Evolutionary conservation across 2,888 invertebrate species (phyloP).

Genomic region (Drosophila yooni): DNA sequence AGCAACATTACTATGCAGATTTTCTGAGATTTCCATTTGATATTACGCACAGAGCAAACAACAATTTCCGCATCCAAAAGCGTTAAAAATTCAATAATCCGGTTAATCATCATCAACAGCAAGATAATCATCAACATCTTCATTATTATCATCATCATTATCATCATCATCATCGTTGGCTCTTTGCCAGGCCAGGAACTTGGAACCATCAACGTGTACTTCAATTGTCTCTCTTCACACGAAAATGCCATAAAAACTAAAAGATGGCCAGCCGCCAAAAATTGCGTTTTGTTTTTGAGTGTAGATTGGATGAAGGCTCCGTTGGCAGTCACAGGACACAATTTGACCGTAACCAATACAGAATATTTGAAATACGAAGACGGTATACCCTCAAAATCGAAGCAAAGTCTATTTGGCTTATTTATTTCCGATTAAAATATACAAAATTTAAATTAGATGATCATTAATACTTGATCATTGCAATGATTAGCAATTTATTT

Average conservation of each 20-base stretch:
- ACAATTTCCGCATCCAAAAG: conserved; percentile 43
- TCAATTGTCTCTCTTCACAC: conserved; percentile 4
- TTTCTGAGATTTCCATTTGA: conserved; percentile 63
- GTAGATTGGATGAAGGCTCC: conserved; percentile 12
- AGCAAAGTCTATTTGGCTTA: not conserved
- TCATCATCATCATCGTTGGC: conserved; percentile 1
- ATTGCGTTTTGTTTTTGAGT: conserved; percentile 23
- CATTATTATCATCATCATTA: conserved; percentile 9
- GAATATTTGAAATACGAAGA: not conserved
- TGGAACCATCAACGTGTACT: conserved; percentile 5
- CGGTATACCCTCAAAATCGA: conserved; percentile 3
- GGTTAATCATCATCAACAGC: conserved; percentile 22
- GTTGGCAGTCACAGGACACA: conserved; percentile 10
- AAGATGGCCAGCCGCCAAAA: conserved; percentile 37
- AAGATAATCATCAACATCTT: conserved; percentile 4
- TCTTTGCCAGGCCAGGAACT: conserved; percentile 11
- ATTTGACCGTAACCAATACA: not conserved
- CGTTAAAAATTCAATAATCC: conserved; percentile 60
- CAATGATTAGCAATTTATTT: not conserved
- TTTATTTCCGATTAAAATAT: not conserved
- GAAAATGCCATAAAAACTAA: conserved; percentile 42
- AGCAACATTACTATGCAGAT: conserved; percentile 66
- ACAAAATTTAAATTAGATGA: not conserved
- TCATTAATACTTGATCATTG: not conserved
- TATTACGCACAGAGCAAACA: conserved; percentile 38